phyloP scores from a whole-genome alignment of 2,113 vertebrate genomes.

The Macroglossus sobrinus region DNA sequence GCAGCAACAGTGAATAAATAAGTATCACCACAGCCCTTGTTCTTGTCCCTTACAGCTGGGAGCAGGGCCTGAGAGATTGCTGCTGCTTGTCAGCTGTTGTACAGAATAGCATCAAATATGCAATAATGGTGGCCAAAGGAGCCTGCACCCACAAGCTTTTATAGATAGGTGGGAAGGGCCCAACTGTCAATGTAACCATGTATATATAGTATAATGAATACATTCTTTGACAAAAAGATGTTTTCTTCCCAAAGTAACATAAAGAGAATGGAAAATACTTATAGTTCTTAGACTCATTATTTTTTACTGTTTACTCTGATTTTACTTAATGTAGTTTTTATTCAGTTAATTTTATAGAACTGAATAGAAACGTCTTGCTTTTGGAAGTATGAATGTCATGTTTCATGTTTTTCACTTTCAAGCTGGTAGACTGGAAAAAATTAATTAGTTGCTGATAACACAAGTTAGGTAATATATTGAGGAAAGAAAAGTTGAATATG shows the following conservation, averaged over 20 bases:
- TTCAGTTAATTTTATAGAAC: constrained; percentile 19
- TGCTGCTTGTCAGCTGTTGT: constrained; percentile 48
- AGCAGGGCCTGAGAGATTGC: not conserved
- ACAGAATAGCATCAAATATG: not conserved
- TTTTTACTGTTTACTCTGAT: constrained; percentile 6
- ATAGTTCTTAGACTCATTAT: not conserved
- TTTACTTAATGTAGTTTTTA: constrained; percentile 45
- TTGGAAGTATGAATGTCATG: not conserved
- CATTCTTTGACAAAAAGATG: not conserved
- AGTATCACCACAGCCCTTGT: constrained; percentile 26
- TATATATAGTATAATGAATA: not conserved
- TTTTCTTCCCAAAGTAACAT: not conserved
- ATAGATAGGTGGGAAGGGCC: not conserved
- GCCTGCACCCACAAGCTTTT: not conserved
- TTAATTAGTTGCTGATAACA: constrained; percentile 37
- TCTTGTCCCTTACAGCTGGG: constrained; percentile 28
- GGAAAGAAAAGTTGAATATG: constrained; percentile 4
- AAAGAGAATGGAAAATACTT: constrained; percentile 9
- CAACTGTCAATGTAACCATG: not conserved
- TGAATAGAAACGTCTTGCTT: constrained; percentile 39
- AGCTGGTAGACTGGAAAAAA: constrained; percentile 43
- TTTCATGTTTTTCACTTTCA: constrained; percentile 40
- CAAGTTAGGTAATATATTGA: constrained; percentile 25
- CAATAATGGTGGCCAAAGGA: not conserved
- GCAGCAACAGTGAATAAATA: constrained; percentile 42